phyloP scores from a whole-genome alignment of 2,888 invertebrate species.

The Drymonia ruficornis region DNA sequence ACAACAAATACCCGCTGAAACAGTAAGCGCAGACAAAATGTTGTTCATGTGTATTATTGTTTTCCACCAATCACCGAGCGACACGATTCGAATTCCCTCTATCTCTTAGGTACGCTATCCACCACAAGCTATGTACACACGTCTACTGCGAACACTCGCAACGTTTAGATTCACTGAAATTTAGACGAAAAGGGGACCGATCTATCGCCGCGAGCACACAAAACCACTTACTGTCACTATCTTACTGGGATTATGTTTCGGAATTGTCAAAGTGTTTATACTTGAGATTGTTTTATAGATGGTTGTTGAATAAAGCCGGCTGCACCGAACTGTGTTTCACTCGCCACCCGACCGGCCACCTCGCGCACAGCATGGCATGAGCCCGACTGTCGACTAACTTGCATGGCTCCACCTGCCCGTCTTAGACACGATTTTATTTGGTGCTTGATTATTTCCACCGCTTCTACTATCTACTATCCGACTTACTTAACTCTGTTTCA shows the following conservation, averaged over 20 bases:
- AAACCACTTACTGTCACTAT: constrained; percentile 63
- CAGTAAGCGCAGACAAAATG: constrained; percentile 81
- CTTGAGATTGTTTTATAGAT: constrained; percentile 59
- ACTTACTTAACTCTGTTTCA: constrained; percentile 23
- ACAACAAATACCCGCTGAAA: constrained; percentile 80
- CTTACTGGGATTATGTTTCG: constrained; percentile 60
- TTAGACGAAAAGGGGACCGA: constrained; percentile 32
- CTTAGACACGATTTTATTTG: constrained; percentile 38
- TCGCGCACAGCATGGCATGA: constrained; percentile 81
- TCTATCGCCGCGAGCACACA: constrained; percentile 61
- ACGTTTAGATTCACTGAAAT: constrained; percentile 41
- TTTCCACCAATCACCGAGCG: constrained; percentile 75
- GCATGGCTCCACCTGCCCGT: constrained; percentile 62
- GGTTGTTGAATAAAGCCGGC: constrained; percentile 76
- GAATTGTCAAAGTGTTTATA: constrained; percentile 66
- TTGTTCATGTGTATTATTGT: constrained; percentile 82
- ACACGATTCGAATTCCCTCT: constrained; percentile 58
- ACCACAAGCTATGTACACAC: constrained; percentile 55
- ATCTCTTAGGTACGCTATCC: constrained; percentile 51
- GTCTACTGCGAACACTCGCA: constrained; percentile 57
- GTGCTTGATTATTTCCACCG: constrained; percentile 55
- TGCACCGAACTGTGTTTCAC: constrained; percentile 84
- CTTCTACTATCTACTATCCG: constrained; percentile 25
- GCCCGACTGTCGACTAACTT: constrained; percentile 62
- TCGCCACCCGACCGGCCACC: constrained; percentile 72